Percentiles rank a stretch among this genome's conserved stretches.
Conservation (phyloP, 2,113 vertebrate species). For the Dipodomys spectabilis region DNA sequence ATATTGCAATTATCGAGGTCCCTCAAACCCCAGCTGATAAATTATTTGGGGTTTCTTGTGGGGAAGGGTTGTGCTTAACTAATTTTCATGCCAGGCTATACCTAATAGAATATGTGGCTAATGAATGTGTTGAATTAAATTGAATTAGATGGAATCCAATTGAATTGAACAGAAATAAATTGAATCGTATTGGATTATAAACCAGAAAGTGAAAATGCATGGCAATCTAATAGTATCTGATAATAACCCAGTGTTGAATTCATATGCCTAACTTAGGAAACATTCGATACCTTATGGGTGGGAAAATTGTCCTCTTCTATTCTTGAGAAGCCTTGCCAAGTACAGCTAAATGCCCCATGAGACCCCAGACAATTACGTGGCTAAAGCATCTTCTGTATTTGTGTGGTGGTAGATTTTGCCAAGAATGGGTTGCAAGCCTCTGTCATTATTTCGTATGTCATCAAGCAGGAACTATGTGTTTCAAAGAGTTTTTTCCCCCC, state of each 20-base stretch:
- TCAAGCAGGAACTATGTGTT: conserved; percentile 58
- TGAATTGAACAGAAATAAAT: conserved; percentile 78
- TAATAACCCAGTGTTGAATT: conserved; percentile 55
- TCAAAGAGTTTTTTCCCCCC: neutral
- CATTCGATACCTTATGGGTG: conserved; percentile 56
- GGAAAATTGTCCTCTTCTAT: conserved; percentile 36
- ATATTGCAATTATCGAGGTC: conserved; percentile 15
- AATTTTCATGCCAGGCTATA: conserved; percentile 64
- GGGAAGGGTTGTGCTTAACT: conserved; percentile 50
- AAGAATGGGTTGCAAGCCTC: conserved; percentile 3
- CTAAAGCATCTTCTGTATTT: conserved; percentile 43
- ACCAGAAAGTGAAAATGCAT: conserved; percentile 55
- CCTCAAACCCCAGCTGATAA: conserved; percentile 32
- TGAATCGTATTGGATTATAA: conserved; percentile 75
- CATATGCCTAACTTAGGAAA: conserved; percentile 59
- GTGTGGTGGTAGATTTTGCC: neutral
- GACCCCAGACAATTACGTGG: conserved; percentile 32
- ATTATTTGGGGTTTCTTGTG: conserved; percentile 40
- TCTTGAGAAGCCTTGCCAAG: conserved; percentile 51
- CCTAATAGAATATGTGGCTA: conserved; percentile 69
- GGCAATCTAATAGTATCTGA: conserved; percentile 57
- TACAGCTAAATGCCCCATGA: conserved; percentile 44
- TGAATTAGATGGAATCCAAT: conserved; percentile 72
- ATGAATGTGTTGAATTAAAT: conserved; percentile 74
- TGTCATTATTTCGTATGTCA: conserved; percentile 67